phyloP scores from a whole-genome alignment of 2,888 invertebrate species.

The Hypercompe scribonia region DNA sequence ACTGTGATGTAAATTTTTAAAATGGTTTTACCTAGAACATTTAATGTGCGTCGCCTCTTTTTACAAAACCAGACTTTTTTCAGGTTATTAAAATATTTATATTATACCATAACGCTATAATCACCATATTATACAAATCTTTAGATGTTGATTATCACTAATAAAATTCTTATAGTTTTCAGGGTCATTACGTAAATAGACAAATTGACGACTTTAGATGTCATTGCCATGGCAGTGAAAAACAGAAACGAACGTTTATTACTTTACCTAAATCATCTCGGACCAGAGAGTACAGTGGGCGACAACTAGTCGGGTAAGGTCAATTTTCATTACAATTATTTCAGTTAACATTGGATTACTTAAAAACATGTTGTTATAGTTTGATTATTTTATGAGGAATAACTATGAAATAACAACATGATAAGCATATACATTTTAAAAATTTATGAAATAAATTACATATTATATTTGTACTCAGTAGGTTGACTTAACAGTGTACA shows the following conservation, averaged over 20 bases:
- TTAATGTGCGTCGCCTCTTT: constrained; percentile 49
- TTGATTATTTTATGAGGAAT: no score
- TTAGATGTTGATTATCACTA: constrained; percentile 8
- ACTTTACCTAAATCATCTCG: constrained; percentile 74
- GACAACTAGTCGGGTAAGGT: constrained; percentile 91
- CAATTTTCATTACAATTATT: constrained; percentile 25
- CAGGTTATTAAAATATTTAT: constrained; percentile 53
- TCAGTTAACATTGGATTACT: neutral
- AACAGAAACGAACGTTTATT: constrained; percentile 73
- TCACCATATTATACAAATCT: neutral
- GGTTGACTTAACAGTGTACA: no score
- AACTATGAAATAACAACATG: no score
- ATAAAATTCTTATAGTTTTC: constrained; percentile 71
- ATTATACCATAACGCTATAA: neutral
- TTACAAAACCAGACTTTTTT: constrained; percentile 54
- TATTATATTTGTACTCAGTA: no score
- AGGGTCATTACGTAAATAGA: constrained; percentile 85
- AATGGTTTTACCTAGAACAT: constrained; percentile 66
- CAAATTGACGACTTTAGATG: constrained; percentile 59
- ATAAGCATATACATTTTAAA: no score
- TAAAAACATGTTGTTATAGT: neutral
- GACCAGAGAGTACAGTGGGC: constrained; percentile 90
- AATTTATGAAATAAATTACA: no score
- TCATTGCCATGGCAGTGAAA: constrained; percentile 68
- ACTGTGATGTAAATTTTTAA: constrained; percentile 21